These are phyloP conservation scores for Callopanchax toddi DNA, from an alignment of 2,113 vertebrate species.

Conservation along the genomic window DNA sequence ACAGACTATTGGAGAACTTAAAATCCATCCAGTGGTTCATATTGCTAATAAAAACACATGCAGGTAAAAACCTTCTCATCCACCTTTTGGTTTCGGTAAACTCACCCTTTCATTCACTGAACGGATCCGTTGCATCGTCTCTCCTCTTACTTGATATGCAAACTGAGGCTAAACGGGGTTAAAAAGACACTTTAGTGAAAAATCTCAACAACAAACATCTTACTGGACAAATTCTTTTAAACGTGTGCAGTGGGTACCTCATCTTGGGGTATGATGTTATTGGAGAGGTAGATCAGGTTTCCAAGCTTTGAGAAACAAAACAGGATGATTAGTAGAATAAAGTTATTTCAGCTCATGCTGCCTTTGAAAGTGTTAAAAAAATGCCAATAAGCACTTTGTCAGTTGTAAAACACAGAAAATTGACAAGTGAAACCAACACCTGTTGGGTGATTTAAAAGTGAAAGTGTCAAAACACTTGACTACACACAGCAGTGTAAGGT, in stretches of 20 bases:
- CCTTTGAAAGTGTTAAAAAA: too few species aligned
- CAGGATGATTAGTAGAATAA: background rate
- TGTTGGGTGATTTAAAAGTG: background rate
- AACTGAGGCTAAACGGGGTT: slow-evolving; percentile 50
- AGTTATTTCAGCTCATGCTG: slow-evolving; percentile 3
- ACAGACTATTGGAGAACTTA: too few species aligned
- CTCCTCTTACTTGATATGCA: slow-evolving; percentile 55
- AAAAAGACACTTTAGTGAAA: background rate
- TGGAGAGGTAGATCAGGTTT: slow-evolving; percentile 85
- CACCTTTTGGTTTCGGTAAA: background rate
- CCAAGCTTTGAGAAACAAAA: slow-evolving; percentile 83
- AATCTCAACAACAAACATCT: background rate
- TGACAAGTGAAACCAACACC: too few species aligned
- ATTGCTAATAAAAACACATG: too few species aligned
- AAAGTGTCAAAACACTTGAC: background rate
- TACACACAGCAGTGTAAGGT: slow-evolving; percentile 1
- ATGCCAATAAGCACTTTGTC: background rate
- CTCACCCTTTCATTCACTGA: slow-evolving; percentile 58
- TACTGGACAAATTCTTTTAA: too few species aligned
- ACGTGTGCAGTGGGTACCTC: slow-evolving; percentile 71
- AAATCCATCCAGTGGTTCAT: too few species aligned
- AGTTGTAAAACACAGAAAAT: background rate
- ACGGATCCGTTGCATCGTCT: slow-evolving; percentile 51
- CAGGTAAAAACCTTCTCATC: too few species aligned
- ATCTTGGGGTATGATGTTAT: slow-evolving; percentile 79